Conservation (phyloP, 2,797 vertebrate species). For the Melanogrammus aeglefinus region DNA sequence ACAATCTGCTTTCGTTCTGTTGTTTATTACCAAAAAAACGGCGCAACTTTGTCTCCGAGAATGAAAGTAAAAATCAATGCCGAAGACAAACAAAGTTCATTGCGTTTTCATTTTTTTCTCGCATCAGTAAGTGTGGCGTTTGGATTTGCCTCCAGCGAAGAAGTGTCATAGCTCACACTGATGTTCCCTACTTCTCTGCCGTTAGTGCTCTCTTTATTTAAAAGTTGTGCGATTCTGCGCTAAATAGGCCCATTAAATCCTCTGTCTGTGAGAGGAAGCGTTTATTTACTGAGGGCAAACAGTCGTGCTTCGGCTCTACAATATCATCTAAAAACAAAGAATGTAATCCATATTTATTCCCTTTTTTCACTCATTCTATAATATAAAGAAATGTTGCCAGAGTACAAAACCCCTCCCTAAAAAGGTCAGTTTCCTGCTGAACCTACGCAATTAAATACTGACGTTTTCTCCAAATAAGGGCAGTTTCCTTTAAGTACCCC, state of each 20-base stretch:
- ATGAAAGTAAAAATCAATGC: too few species aligned
- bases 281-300: slow-evolving; percentile 57
- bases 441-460: too few species aligned
- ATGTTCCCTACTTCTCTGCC: slow-evolving; percentile 56
- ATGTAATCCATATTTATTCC: too few species aligned
- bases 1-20: too few species aligned
- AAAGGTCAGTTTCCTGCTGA: not conserved
- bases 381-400: slow-evolving; percentile 20
- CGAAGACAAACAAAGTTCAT: not conserved
- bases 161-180: slow-evolving; percentile 72
- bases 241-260: slow-evolving; percentile 72
- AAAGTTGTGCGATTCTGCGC: slow-evolving; percentile 60
- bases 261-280: slow-evolving; percentile 52
- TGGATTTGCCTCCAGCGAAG: slow-evolving; percentile 54
- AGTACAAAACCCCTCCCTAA: not conserved
- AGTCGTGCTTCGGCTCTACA: slow-evolving; percentile 31
- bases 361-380: slow-evolving; percentile 4
- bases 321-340: slow-evolving; percentile 36
- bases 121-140: slow-evolving; percentile 62
- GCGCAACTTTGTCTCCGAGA: too few species aligned
- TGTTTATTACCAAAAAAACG: too few species aligned
- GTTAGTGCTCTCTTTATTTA: slow-evolving; percentile 62
- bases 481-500: too few species aligned
- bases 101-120: slow-evolving; percentile 53
- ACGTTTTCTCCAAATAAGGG: too few species aligned